Percentiles rank a stretch among this genome's conserved stretches.
Conservation (phyloP, 2,113 vertebrate genomes). For the Corydoras maculifer region DNA sequence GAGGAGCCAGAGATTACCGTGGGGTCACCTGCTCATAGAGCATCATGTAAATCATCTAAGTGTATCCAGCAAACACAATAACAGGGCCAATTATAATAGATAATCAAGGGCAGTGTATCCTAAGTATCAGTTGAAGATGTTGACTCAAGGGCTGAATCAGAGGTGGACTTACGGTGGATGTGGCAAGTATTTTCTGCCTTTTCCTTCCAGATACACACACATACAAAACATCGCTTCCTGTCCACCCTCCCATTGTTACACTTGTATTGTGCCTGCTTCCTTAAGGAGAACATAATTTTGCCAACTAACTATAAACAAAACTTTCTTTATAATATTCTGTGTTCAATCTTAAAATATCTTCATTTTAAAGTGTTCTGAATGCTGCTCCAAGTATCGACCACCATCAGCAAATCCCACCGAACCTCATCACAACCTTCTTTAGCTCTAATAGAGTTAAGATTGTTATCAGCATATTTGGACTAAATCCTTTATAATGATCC, state of each 20-base stretch:
- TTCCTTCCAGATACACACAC: background rate
- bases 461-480: slow-evolving; percentile 26
- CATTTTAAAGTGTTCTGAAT: no score
- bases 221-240: slow-evolving; percentile 4
- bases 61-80: slow-evolving; percentile 48
- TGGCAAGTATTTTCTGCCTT: slow-evolving; percentile 16
- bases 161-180: slow-evolving; percentile 39
- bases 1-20: slow-evolving; percentile 23
- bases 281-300: slow-evolving; percentile 7
- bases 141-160: slow-evolving; percentile 51
- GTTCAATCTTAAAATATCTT: no score
- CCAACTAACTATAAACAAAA: slow-evolving; percentile 13
- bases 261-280: slow-evolving; percentile 5
- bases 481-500: slow-evolving; percentile 23
- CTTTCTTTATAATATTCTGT: no score
- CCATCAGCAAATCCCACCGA: slow-evolving; percentile 24
- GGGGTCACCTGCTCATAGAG: slow-evolving; percentile 22
- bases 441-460: slow-evolving; percentile 29
- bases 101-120: slow-evolving; percentile 19
- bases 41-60: slow-evolving; percentile 32
- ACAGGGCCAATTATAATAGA: slow-evolving; percentile 52
- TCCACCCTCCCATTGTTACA: slow-evolving; percentile 6
- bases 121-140: slow-evolving; percentile 52
- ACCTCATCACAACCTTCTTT: slow-evolving; percentile 17
- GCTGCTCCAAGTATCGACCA: background rate